These are phyloP conservation scores for Intellagama lesueurii DNA, from an alignment of 2,797 vertebrate species.

Conservation along the genomic window DNA sequence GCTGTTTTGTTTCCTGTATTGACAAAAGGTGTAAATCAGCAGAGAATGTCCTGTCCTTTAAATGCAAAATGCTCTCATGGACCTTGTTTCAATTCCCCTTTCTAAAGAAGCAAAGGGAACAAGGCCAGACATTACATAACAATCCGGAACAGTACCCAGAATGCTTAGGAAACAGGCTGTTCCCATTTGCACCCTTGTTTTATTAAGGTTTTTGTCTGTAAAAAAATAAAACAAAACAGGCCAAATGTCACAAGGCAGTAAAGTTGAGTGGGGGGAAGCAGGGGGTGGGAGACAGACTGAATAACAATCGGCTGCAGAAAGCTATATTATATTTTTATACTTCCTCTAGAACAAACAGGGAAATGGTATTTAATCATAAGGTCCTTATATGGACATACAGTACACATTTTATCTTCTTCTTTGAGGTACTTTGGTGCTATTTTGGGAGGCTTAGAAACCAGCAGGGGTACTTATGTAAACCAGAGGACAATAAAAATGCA, in stretches of 20 bases:
- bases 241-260: background rate
- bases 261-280: rapidly evolving
- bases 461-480: constrained; percentile 50
- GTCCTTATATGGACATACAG: constrained; percentile 14
- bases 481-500: constrained; percentile 37
- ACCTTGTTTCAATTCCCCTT: constrained; percentile 55
- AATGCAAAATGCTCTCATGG: constrained; percentile 1
- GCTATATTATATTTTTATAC: background rate
- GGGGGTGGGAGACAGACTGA: background rate
- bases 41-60: constrained; percentile 66
- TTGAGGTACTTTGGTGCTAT: constrained; percentile 47
- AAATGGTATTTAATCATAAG: background rate
- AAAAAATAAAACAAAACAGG: constrained; percentile 41
- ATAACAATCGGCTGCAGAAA: background rate
- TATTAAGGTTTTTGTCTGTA: constrained; percentile 8
- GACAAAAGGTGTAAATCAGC: constrained; percentile 54
- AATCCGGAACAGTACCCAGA: constrained; percentile 7
- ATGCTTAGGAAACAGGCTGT: constrained; percentile 37
- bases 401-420: constrained; percentile 34
- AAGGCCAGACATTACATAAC: constrained; percentile 38
- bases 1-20: constrained; percentile 61
- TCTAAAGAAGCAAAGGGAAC: constrained; percentile 32
- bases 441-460: constrained; percentile 63
- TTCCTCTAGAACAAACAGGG: background rate
- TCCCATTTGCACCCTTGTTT: background rate